Conservation (phyloP, 2,888 invertebrate genomes). For the Scotopteryx bipunctaria region DNA sequence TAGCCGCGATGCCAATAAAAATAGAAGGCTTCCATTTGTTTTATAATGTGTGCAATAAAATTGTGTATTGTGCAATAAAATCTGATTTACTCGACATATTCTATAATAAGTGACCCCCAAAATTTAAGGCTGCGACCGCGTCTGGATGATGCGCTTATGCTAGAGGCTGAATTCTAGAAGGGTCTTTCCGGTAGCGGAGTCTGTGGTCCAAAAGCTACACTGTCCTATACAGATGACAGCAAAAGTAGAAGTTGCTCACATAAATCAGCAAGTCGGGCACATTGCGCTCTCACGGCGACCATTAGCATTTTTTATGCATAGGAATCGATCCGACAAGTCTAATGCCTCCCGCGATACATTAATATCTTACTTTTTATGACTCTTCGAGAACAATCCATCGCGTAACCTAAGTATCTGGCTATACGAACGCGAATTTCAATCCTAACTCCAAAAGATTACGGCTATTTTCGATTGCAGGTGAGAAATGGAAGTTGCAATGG, state of each 20-base stretch:
- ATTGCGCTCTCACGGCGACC: constrained; percentile 71
- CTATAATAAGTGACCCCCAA: no score
- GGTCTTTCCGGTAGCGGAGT: no score
- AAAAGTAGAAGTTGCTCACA: constrained; percentile 67
- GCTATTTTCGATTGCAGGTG: constrained; percentile 22
- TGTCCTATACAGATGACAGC: constrained; percentile 59
- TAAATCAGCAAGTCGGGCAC: constrained; percentile 74
- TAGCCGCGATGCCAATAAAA: no score
- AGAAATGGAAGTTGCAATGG: constrained; percentile 34
- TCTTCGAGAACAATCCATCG: constrained; percentile 78
- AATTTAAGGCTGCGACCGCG: no score
- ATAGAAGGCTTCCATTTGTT: no score
- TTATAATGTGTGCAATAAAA: no score
- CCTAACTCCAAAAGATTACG: constrained; percentile 1
- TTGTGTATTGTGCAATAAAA: no score
- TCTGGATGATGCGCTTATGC: no score
- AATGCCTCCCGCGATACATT: constrained; percentile 84
- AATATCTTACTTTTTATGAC: constrained; percentile 84
- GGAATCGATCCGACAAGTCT: constrained; percentile 80
- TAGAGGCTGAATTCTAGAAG: no score
- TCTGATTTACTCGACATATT: no score
- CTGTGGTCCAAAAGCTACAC: constrained; percentile 29
- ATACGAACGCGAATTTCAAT: constrained; percentile 10
- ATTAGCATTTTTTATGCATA: constrained; percentile 84
- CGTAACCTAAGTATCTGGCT: constrained; percentile 49